Evolutionary conservation across 1,140 invertebrate genomes (phyloP).

Genomic region (Microplitis demolitor): DNA sequence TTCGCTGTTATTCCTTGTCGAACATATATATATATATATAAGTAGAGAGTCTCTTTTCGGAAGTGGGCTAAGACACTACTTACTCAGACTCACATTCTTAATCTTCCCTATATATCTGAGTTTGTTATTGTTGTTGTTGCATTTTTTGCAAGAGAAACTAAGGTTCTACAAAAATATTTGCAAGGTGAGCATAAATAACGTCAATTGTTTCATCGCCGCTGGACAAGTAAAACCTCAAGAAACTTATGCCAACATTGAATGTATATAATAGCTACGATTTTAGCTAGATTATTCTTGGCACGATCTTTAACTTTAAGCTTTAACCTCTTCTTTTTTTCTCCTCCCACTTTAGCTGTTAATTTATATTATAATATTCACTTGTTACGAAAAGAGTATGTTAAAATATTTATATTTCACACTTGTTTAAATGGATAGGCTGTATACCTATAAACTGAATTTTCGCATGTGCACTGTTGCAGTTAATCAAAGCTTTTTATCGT

Average conservation of each 20-base stretch:
- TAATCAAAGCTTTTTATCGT: no score
- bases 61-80: slow-evolving; percentile 32
- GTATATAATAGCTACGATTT: neutral
- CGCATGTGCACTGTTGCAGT: no score
- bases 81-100: neutral
- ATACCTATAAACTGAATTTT: no score
- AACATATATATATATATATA: neutral
- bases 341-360: no score
- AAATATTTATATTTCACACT: neutral
- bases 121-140: neutral
- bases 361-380: neutral
- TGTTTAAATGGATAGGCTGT: neutral
- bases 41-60: slow-evolving; percentile 24
- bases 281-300: neutral
- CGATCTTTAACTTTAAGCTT: neutral
- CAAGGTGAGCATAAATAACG: slow-evolving; percentile 7
- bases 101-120: neutral
- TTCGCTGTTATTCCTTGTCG: neutral
- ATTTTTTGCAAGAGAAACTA: neutral
- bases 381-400: neutral
- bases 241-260: neutral
- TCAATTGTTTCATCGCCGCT: slow-evolving; percentile 18
- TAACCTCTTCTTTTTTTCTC: neutral
- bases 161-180: neutral
- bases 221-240: neutral